phyloP scores from a whole-genome alignment of 2,888 invertebrate genomes.

The Priocnemis perturbator region DNA sequence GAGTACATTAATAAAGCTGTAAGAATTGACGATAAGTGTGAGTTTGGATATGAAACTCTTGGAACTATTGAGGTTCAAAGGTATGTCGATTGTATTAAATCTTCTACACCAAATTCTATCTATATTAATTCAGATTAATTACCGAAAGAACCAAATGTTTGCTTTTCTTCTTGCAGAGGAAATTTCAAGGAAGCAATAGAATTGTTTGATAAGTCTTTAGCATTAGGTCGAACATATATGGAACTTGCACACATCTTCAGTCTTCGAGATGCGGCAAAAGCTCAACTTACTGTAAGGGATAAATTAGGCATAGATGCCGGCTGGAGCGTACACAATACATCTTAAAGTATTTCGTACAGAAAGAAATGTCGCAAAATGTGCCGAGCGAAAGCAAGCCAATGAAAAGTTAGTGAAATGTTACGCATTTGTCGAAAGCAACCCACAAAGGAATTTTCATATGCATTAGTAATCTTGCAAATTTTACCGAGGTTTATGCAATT shows the following conservation, averaged over 20 bases:
- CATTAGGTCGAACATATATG: slow-evolving; percentile 88
- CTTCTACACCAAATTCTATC: not conserved
- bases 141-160: not conserved
- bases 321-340: slow-evolving; percentile 45
- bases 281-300: slow-evolving; percentile 89
- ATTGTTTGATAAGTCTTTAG: slow-evolving; percentile 92
- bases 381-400: not conserved
- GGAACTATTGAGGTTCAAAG: slow-evolving; percentile 95
- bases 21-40: slow-evolving; percentile 92
- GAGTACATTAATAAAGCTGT: slow-evolving; percentile 88
- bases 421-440: not conserved
- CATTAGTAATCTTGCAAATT: not conserved
- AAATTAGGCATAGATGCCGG: slow-evolving; percentile 82
- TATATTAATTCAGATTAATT: slow-evolving; percentile 1
- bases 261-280: slow-evolving; percentile 91
- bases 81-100: slow-evolving; percentile 45
- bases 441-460: not conserved
- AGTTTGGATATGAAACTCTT: slow-evolving; percentile 95
- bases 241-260: slow-evolving; percentile 95
- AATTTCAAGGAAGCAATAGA: slow-evolving; percentile 89
- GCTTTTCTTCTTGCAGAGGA: slow-evolving; percentile 80
- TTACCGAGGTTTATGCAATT: not conserved
- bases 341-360: slow-evolving; percentile 28
- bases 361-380: not conserved
- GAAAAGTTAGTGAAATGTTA: not conserved